Evolutionary conservation across 2,113 vertebrate species (phyloP), one percentile per base, ranked within the genome.

Genomic region (Tragelaphus buxtoni): DNA sequence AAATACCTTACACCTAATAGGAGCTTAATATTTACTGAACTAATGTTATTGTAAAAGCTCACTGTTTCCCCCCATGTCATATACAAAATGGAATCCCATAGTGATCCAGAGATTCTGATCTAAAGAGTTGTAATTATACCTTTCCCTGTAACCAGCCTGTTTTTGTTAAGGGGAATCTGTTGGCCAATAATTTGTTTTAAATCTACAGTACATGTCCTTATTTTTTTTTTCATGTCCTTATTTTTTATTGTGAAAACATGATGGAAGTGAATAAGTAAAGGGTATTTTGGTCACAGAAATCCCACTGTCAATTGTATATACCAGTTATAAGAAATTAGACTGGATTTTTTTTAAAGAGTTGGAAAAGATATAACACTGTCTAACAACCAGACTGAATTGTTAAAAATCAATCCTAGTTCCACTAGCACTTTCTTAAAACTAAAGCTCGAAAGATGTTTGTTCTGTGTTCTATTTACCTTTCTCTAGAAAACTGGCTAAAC

Each of bases 261-360:
- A 79, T 81, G 35, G 22, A 83, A 92, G 83, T 87, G 24, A 96
- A 47, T 96, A 30, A 47, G 5, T 92, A 65, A 4, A 83, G 32
- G 12, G 8, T 49, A 39, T 90, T 96, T 90, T 79, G 58, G 47
- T 88, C 56, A 80, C 28, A 94, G 83, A 94, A 94, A 81, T 92
- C 10, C 18, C 42, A 82, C 49, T 96, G 49, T 35, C 61, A 91
- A 49, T 24, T 92, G 14, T 85, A 53, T 84, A 14, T 65, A 58
- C 53, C 22, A 88, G 45, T 61, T 91, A 56, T 2, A 86, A 32
- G 24, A 87, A 96, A 81, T 45, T 58, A 55, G 84, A 93, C 30
- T 26, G 16, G 14, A 76, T 7, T 63, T 80, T 49, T 45, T 49
- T 79, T 32, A 35, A 49, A 49, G 85, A 89, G n/a, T 63, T 87